Evolutionary conservation across 2,888 invertebrate genomes (phyloP).

Genomic region (Leistus spinibarbis): DNA sequence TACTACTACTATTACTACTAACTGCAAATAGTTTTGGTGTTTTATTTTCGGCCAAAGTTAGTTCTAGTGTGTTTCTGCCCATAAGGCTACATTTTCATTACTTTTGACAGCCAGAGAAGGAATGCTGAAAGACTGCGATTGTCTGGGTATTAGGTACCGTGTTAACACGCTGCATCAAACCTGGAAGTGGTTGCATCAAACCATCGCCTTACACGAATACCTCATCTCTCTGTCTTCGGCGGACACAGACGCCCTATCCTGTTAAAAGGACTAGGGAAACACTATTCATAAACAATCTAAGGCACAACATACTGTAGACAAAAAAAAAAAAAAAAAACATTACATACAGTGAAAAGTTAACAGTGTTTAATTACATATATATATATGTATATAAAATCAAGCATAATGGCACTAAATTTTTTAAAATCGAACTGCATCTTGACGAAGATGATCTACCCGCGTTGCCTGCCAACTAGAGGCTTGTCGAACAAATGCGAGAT

Average conservation of each 20-base stretch:
- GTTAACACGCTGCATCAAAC: constrained; percentile 88
- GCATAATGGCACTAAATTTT: constrained; percentile 29
- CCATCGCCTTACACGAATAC: constrained; percentile 85
- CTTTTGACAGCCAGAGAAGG: constrained; percentile 55
- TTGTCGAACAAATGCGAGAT: background rate
- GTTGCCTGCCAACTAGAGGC: background rate
- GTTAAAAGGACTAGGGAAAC: constrained; percentile 15
- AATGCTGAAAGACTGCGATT: constrained; percentile 72
- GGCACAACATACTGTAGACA: constrained; percentile 31
- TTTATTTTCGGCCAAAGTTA: constrained; percentile 9
- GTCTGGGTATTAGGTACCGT: constrained; percentile 88
- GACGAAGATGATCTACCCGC: constrained; percentile 7
- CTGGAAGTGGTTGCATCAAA: constrained; percentile 95
- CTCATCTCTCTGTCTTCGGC: constrained; percentile 80
- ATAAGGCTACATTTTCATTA: constrained; percentile 45
- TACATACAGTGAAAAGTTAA: constrained; percentile 9
- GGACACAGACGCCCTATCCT: constrained; percentile 64
- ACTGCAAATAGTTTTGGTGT: background rate
- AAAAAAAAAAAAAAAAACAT: too few species aligned
- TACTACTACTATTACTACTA: background rate
- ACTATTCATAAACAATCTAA: background rate
- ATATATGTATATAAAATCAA: background rate
- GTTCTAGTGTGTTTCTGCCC: constrained; percentile 9
- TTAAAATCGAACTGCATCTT: constrained; percentile 21
- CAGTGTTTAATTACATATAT: constrained; percentile 24